Evolutionary conservation across 2,888 invertebrate species (phyloP).

Genomic region (Ennomos erosarius): DNA sequence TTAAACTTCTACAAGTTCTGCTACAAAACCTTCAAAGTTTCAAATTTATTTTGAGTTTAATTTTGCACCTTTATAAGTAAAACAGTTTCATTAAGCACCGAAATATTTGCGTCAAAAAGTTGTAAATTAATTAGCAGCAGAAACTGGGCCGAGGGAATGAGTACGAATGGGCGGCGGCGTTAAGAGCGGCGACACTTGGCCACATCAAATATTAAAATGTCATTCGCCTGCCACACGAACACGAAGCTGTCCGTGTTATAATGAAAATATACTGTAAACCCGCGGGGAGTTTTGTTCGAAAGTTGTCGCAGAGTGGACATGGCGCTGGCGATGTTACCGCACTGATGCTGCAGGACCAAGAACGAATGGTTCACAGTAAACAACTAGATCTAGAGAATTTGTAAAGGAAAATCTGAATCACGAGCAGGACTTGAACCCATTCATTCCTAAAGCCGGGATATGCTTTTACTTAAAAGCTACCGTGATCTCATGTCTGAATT

Average conservation of each 20-base stretch:
- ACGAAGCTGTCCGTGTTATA: slow-evolving; percentile 5
- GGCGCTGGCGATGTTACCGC: no score
- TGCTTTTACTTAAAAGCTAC: no score
- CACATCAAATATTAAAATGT: slow-evolving; percentile 32
- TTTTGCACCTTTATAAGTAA: neutral
- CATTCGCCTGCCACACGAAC: slow-evolving; percentile 27
- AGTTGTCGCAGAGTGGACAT: neutral
- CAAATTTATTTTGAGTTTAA: no score
- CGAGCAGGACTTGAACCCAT: no score
- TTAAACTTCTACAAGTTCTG: no score
- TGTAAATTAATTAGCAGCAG: slow-evolving; percentile 12
- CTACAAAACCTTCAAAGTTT: no score
- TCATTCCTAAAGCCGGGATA: no score
- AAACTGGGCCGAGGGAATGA: slow-evolving; percentile 42
- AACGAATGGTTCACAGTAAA: no score
- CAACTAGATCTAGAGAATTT: no score
- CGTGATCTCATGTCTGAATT: no score
- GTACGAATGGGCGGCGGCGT: slow-evolving; percentile 32
- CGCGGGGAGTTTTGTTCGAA: neutral
- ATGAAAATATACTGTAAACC: slow-evolving; percentile 10
- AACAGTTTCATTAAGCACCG: neutral
- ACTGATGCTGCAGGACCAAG: no score
- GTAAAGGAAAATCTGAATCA: no score
- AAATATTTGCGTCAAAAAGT: neutral
- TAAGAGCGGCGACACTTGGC: slow-evolving; percentile 12